A percentile compares a stretch with the other conserved stretches of the same genome.
Conservation (phyloP, 53 echinoderm and acorn worm genomes). For the Zoroaster sp. region DNA sequence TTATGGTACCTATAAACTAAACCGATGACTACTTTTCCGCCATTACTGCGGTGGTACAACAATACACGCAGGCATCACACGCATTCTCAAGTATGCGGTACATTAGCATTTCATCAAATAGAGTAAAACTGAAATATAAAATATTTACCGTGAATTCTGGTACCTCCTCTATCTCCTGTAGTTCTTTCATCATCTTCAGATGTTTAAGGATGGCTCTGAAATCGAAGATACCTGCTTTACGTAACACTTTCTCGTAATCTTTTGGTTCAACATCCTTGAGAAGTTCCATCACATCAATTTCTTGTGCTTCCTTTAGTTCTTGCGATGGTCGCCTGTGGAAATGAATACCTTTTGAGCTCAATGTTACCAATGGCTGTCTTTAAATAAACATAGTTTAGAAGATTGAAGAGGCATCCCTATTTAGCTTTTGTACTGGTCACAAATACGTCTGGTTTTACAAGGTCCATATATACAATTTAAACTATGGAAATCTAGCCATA, state of each 20-base stretch:
- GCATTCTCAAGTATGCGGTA: too few species aligned
- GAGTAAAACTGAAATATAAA: too few species aligned
- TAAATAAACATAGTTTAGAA: not conserved
- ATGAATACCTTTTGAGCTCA: too few species aligned
- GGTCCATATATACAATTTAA: not conserved
- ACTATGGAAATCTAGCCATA: not conserved
- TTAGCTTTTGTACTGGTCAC: not conserved
- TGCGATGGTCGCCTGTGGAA: conserved; percentile 1
- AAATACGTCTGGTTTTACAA: not conserved
- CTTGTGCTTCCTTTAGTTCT: not conserved
- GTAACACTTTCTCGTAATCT: conserved; percentile 83
- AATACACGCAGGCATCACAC: too few species aligned
- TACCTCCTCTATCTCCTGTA: conserved; percentile 36
- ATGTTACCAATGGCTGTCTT: too few species aligned
- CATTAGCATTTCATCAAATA: too few species aligned
- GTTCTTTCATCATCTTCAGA: conserved; percentile 72
- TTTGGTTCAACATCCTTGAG: conserved; percentile 75
- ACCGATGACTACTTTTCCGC: not conserved
- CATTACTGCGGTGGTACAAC: too few species aligned
- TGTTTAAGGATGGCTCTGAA: conserved; percentile 92
- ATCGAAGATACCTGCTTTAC: conserved; percentile 83
- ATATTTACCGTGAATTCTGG: not conserved
- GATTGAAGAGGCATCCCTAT: not conserved
- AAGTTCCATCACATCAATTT: conserved; percentile 72
- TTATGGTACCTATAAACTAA: too few species aligned